Percentiles rank a stretch among this genome's conserved stretches.
Conservation (phyloP, 2,113 vertebrate genomes). For the Gymnogyps californianus region DNA sequence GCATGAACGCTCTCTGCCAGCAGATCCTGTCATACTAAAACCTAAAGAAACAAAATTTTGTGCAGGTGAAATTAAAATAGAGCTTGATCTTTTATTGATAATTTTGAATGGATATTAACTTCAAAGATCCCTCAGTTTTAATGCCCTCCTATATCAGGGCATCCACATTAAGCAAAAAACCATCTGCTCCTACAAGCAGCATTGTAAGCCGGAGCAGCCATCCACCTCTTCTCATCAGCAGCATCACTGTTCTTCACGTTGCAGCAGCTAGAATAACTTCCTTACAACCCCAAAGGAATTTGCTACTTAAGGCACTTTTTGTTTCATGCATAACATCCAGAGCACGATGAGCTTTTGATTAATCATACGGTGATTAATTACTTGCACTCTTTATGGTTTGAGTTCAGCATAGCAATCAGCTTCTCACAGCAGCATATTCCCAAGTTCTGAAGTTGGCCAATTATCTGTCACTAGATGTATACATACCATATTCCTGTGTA, state of each 20-base stretch:
- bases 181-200: neutral
- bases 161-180: neutral
- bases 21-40: neutral
- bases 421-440: neutral
- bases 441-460: neutral
- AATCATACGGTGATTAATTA: slow-evolving; percentile 50
- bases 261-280: neutral
- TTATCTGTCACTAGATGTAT: neutral
- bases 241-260: neutral
- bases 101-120: neutral
- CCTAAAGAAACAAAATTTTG: neutral
- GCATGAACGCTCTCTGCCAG: neutral
- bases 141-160: neutral
- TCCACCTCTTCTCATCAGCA: neutral
- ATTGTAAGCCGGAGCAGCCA: neutral
- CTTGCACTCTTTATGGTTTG: neutral
- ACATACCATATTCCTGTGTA: neutral
- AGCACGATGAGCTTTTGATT: neutral
- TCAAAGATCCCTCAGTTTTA: neutral
- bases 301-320: neutral
- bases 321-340: neutral
- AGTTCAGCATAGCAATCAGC: slow-evolving; percentile 10
- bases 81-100: neutral
- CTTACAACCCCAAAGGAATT: neutral
- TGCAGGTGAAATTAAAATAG: neutral